Evolutionary conservation across 2,113 vertebrate genomes (phyloP).

Genomic region (Tyto alba): DNA sequence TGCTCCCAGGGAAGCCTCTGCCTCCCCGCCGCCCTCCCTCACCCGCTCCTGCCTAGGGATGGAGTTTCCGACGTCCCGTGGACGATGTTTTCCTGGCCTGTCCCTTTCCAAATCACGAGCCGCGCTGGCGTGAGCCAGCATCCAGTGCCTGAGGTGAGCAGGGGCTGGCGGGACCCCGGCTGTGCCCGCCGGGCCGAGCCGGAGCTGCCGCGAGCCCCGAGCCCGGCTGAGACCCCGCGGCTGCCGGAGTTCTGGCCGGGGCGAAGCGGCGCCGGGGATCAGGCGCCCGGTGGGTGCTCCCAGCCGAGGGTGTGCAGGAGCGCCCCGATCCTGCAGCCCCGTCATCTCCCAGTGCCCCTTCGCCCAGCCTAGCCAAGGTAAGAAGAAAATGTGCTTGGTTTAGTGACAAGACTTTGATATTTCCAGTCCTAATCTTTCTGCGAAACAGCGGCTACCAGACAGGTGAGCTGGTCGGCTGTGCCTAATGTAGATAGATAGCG

Average conservation of each 20-base stretch:
- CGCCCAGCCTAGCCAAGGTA: neutral
- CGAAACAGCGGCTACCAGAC: neutral
- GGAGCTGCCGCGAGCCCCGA: neutral
- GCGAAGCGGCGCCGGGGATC: rapidly evolving
- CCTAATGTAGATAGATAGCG: neutral
- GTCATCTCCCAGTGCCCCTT: neutral
- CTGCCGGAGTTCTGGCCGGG: neutral
- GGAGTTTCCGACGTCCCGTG: neutral
- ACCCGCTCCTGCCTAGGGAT: neutral
- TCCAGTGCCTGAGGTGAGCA: neutral
- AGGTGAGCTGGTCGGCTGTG: neutral
- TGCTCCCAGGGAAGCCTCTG: neutral
- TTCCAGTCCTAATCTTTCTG: neutral
- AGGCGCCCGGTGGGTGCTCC: rapidly evolving
- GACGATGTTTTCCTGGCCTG: neutral
- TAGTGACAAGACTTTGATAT: neutral
- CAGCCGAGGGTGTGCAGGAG: rapidly evolving
- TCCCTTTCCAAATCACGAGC: neutral
- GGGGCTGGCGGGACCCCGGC: neutral
- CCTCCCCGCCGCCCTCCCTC: neutral
- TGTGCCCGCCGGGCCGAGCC: neutral
- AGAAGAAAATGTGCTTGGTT: neutral
- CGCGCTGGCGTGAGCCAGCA: neutral
- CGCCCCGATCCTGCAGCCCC: neutral
- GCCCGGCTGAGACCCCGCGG: rapidly evolving